These are phyloP conservation scores for Dascillus cervinus DNA, from an alignment of 2,888 invertebrate genomes.

Conservation along the genomic window DNA sequence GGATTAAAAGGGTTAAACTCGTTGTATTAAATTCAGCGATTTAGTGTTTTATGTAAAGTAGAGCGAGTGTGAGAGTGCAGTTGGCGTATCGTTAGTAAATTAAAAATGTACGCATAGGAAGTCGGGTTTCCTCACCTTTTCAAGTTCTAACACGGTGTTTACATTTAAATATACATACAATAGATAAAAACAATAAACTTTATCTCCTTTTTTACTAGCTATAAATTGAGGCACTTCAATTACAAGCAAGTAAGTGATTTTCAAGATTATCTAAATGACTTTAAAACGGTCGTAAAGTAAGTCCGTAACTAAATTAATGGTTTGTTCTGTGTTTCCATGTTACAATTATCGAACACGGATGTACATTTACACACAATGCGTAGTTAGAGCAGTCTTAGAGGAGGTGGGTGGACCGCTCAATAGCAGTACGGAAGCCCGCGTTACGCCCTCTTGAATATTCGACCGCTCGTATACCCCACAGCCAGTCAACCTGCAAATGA, in stretches of 20 bases:
- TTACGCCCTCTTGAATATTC: constrained; percentile 17
- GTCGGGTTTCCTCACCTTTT: too few species aligned
- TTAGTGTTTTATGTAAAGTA: too few species aligned
- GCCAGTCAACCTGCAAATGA: constrained; percentile 17
- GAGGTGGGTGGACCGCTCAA: constrained; percentile 16
- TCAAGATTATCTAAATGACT: constrained; percentile 28
- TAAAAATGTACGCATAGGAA: too few species aligned
- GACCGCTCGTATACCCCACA: constrained; percentile 13
- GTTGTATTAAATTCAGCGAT: too few species aligned
- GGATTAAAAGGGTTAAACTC: too few species aligned
- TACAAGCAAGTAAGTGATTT: constrained; percentile 12
- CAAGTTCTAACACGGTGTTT: too few species aligned
- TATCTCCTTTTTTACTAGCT: too few species aligned
- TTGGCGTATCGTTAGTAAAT: too few species aligned
- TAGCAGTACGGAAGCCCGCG: constrained; percentile 18
- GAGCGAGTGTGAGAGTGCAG: too few species aligned
- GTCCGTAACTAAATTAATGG: constrained; percentile 35
- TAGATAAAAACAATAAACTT: too few species aligned
- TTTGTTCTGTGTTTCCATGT: constrained; percentile 33
- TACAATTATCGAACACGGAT: constrained; percentile 40
- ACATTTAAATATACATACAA: too few species aligned
- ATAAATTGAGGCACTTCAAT: constrained; percentile 6
- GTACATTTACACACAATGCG: constrained; percentile 40
- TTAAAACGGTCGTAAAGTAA: constrained; percentile 29
- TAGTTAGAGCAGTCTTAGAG: constrained; percentile 24